Base-by-base conservation (phyloP, 1,140 invertebrate species). In the Cydia splendana region DNA sequence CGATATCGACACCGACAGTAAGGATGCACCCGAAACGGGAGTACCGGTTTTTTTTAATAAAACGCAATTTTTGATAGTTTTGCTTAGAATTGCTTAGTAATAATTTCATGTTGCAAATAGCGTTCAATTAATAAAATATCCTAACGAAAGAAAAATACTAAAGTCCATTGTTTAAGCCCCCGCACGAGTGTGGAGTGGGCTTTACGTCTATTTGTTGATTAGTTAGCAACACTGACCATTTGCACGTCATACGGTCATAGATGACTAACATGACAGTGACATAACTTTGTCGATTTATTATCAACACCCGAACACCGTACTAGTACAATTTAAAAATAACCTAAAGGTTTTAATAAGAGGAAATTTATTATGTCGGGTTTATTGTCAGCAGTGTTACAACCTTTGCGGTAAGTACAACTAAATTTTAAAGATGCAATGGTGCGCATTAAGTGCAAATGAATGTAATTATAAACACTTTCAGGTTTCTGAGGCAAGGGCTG, bases 321-420 rank as follows among this genome's bases (percentile, higher is more conserved):
- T 42, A 38, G 34, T 7, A n/a, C 3, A 12, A 12, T 24, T 9
- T 24, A 30, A 65, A 65, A 65, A 15, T 65, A 65, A 65, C 28
- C 28, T 30, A 62, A 24, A 62, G 9, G 20, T 20, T 62, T 6
- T 13, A 65, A n/a, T 24, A 28, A 65, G 0, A 38, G 15, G 4
- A 0, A 15, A 38, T n/a, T 65, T 30, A 69, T 38, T 34, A 85
- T 92, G 90, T 88, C 89, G 30, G 84, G 84, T 65, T 75, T 91
- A 75, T 79, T 92, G 57, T 48, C 87, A 38, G 76, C 82, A 62
- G 74, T 91, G 74, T 81, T 91, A 18, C 88, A 91, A 75, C 91
- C 89, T 13, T 10, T 92, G 13, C 89, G 79, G 91, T 90, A 84
- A 79, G 76, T 77, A 10, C 24, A 0, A 69, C 38, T 10, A 20